phyloP scores from a whole-genome alignment of 2,797 vertebrate species.

The Pyrocephalus nanus region DNA sequence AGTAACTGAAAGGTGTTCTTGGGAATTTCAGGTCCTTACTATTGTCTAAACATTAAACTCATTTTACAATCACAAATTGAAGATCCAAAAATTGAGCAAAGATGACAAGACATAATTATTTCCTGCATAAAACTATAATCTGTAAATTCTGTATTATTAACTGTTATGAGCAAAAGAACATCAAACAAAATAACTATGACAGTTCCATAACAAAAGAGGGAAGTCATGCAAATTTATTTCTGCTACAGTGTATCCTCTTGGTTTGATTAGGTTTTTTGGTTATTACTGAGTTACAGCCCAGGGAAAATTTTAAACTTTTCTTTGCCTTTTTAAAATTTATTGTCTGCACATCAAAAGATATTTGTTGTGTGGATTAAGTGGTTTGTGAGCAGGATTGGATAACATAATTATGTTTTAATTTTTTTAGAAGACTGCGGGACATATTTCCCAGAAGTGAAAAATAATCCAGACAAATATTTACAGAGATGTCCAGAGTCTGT shows the following conservation, averaged over 20 bases:
- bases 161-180: not conserved
- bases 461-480: conserved; percentile 87
- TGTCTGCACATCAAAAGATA: not conserved
- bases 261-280: not conserved
- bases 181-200: not conserved
- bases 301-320: not conserved
- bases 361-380: not conserved
- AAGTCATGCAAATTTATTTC: not conserved
- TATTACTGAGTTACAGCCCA: not conserved
- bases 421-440: conserved; percentile 87
- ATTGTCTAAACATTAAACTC: not conserved
- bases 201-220: not conserved
- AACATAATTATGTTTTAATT: conserved; percentile 41
- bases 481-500: conserved; percentile 88
- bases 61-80: not conserved
- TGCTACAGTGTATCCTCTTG: not conserved
- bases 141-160: not conserved
- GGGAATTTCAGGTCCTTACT: not conserved
- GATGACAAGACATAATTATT: not conserved
- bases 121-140: not conserved
- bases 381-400: conserved; percentile 28
- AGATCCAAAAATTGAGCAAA: not conserved
- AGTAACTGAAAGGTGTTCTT: not conserved
- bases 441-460: conserved; percentile 93
- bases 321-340: not conserved